phyloP scores from a whole-genome alignment of 2,888 invertebrate species.

The Phalangium opilio region DNA sequence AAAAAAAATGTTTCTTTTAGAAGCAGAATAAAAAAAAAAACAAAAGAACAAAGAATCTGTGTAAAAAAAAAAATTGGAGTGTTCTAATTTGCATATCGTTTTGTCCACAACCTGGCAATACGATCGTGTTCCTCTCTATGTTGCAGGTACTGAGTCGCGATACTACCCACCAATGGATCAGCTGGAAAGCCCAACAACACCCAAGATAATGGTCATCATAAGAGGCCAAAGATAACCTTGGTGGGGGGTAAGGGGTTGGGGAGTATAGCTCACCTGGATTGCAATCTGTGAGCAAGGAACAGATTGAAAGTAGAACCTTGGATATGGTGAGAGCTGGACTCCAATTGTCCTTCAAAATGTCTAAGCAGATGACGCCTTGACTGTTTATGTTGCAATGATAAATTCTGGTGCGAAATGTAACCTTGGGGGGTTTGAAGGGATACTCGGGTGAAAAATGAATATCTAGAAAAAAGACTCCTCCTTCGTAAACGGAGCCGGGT shows the following conservation, averaged over 20 bases:
- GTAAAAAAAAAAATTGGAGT: too few relatives aligned
- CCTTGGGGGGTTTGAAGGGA: constrained; percentile 93
- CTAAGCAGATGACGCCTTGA: constrained; percentile 33
- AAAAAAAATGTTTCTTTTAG: too few relatives aligned
- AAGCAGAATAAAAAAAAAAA: too few relatives aligned
- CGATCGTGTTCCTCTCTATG: constrained; percentile 95
- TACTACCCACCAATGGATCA: constrained; percentile 92
- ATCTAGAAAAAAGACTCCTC: constrained; percentile 94
- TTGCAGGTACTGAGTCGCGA: constrained; percentile 94
- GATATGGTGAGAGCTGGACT: constrained; percentile 32
- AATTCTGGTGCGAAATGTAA: constrained; percentile 33
- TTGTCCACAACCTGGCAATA: constrained; percentile 96
- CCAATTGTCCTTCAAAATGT: constrained; percentile 34
- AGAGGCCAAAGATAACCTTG: too few relatives aligned
- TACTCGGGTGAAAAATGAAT: constrained; percentile 95
- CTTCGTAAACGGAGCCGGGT: constrained; percentile 92
- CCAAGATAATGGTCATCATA: too few relatives aligned
- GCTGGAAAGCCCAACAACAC: too few relatives aligned
- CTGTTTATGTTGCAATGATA: constrained; percentile 37
- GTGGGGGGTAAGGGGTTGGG: too few relatives aligned
- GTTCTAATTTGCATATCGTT: constrained; percentile 84
- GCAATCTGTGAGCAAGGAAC: constrained; percentile 33
- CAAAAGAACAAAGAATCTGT: too few relatives aligned
- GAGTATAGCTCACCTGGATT: constrained; percentile 35
- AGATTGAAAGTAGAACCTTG: constrained; percentile 33